These are phyloP conservation scores for Drosophila carrolli DNA, from an alignment of 1,140 invertebrate species.

Conservation along the genomic window DNA sequence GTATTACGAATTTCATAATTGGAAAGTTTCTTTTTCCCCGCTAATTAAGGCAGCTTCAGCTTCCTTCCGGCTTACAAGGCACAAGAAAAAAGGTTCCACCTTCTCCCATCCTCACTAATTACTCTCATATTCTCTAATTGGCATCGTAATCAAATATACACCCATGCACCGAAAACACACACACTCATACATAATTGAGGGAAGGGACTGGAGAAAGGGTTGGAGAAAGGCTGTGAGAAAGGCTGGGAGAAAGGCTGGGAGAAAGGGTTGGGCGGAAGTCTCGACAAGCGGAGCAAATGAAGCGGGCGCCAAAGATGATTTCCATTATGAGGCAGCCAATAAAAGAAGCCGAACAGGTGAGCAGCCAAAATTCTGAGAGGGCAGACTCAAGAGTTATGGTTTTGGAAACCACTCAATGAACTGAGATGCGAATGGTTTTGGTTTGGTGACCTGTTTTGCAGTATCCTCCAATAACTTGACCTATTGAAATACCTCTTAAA, in stretches of 20 bases:
- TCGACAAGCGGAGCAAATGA: slow-evolving; percentile 62
- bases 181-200: slow-evolving; percentile 66
- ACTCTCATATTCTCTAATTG: slow-evolving; percentile 54
- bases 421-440: neutral
- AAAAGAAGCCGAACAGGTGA: slow-evolving; percentile 10
- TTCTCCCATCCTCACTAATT: neutral
- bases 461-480: too few species aligned
- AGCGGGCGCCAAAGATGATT: slow-evolving; percentile 70
- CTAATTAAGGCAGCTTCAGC: slow-evolving; percentile 57
- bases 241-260: neutral
- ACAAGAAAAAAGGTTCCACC: slow-evolving; percentile 18
- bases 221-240: neutral
- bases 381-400: neutral
- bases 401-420: neutral
- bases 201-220: slow-evolving; percentile 2
- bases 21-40: slow-evolving; percentile 57
- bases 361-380: slow-evolving; percentile 7
- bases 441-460: neutral
- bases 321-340: slow-evolving; percentile 55
- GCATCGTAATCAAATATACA: slow-evolving; percentile 75
- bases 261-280: slow-evolving; percentile 22
- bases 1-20: slow-evolving; percentile 59
- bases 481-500: too few species aligned
- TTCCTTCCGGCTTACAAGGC: slow-evolving; percentile 41
- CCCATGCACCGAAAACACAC: slow-evolving; percentile 16